Conservation (phyloP, 2,888 invertebrate genomes). For the Callinectes sapidus region DNA sequence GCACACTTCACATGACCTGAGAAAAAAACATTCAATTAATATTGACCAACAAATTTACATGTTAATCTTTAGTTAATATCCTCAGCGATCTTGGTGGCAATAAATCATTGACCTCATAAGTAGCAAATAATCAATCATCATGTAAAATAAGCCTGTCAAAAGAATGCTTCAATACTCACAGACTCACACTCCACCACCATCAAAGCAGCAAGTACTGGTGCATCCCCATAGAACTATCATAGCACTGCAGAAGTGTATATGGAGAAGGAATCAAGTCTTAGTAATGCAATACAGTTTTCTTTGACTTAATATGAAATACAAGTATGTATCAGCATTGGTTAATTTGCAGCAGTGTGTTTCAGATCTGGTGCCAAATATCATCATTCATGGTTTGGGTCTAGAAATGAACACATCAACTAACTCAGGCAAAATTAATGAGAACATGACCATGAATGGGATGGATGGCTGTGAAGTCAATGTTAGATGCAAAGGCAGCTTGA, state of each 20-base stretch:
- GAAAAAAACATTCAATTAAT: background rate
- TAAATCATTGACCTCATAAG: background rate
- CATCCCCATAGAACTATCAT: background rate
- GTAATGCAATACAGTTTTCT: background rate
- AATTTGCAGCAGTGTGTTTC: constrained; percentile 9
- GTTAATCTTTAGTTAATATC: background rate
- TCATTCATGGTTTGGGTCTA: background rate
- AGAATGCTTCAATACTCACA: background rate
- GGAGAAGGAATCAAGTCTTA: background rate
- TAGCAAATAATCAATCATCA: constrained; percentile 31
- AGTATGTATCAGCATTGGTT: background rate
- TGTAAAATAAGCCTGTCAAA: background rate
- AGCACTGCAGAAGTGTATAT: background rate
- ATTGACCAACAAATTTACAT: background rate
- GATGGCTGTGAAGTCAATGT: no score
- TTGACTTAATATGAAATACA: background rate
- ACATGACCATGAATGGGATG: no score
- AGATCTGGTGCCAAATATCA: constrained; percentile 11
- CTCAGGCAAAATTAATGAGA: no score
- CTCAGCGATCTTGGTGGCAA: constrained; percentile 25
- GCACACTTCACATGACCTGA: background rate
- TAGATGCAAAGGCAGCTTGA: no score
- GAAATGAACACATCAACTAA: no score
- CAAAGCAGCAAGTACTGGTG: background rate
- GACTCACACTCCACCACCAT: background rate